Evolutionary conservation across 2,888 invertebrate species (phyloP).

Genomic region (Unio delphinus): DNA sequence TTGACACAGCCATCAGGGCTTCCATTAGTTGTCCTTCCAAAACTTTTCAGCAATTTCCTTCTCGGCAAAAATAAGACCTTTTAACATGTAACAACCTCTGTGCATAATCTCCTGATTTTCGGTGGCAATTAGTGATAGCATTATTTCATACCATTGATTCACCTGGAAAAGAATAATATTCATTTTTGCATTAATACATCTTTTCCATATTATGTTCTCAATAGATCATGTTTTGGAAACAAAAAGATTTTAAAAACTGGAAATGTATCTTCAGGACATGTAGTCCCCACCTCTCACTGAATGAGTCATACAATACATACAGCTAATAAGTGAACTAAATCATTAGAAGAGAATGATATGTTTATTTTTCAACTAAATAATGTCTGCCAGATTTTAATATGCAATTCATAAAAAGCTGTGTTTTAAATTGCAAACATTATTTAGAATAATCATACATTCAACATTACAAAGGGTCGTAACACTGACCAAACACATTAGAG

Average conservation of each 20-base stretch:
- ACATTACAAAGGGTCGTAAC: too few species aligned
- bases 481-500: too few species aligned
- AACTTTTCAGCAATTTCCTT: slow-evolving; percentile 85
- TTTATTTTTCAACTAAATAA: too few species aligned
- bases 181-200: neutral
- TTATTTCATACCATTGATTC: slow-evolving; percentile 82
- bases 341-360: too few species aligned
- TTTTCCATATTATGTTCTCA: too few species aligned
- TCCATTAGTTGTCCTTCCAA: slow-evolving; percentile 92
- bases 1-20: slow-evolving; percentile 85
- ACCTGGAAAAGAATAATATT: slow-evolving; percentile 45
- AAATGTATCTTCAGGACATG: neutral
- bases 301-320: too few species aligned
- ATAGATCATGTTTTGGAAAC: neutral
- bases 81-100: slow-evolving; percentile 85
- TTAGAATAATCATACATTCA: too few species aligned
- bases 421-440: too few species aligned
- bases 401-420: too few species aligned
- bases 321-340: too few species aligned
- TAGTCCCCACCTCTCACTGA: too few species aligned
- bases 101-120: slow-evolving; percentile 86
- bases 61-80: slow-evolving; percentile 84
- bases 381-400: too few species aligned
- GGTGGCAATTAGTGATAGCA: slow-evolving; percentile 86
- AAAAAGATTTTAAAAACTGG: slow-evolving; percentile 1